These are phyloP conservation scores for Lamproptera curius DNA, from an alignment of 2,888 invertebrate species.

Conservation along the genomic window DNA sequence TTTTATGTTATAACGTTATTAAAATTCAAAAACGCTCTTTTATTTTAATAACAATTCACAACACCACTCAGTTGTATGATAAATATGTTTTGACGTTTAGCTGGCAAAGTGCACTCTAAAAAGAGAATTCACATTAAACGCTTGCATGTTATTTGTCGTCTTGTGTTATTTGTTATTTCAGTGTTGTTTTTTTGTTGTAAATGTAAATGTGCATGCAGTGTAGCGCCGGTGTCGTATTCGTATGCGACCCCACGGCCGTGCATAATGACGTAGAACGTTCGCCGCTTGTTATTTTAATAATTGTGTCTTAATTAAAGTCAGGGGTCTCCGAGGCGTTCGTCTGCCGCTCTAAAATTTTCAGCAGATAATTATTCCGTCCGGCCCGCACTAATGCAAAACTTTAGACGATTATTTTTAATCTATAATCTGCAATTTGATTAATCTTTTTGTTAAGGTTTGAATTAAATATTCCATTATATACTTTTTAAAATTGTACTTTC, in stretches of 20 bases:
- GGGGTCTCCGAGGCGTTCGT: constrained; percentile 27
- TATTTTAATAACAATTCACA: too few species aligned
- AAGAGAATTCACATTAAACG: background rate
- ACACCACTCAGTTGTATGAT: too few species aligned
- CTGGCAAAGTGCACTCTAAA: too few species aligned
- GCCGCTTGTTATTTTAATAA: constrained; percentile 66
- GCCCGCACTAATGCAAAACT: constrained; percentile 19
- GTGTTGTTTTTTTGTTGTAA: background rate
- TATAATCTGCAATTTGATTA: too few species aligned
- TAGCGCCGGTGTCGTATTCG: constrained; percentile 35
- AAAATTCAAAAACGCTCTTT: background rate
- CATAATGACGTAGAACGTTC: constrained; percentile 53
- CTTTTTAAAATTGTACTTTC: too few species aligned
- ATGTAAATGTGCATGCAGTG: constrained; percentile 2
- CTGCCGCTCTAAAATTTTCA: constrained; percentile 22
- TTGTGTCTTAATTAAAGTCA: constrained; percentile 65
- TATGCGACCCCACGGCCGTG: constrained; percentile 59
- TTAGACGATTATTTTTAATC: too few species aligned
- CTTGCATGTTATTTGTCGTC: background rate
- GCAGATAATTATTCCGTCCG: constrained; percentile 18
- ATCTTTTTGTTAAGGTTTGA: too few species aligned
- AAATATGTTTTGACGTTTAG: background rate
- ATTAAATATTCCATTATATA: too few species aligned
- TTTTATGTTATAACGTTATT: too few species aligned
- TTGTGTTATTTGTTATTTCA: background rate